These are phyloP conservation scores for Helicolenus hilgendorfi DNA, from an alignment of 2,797 vertebrate genomes.

Conservation along the genomic window DNA sequence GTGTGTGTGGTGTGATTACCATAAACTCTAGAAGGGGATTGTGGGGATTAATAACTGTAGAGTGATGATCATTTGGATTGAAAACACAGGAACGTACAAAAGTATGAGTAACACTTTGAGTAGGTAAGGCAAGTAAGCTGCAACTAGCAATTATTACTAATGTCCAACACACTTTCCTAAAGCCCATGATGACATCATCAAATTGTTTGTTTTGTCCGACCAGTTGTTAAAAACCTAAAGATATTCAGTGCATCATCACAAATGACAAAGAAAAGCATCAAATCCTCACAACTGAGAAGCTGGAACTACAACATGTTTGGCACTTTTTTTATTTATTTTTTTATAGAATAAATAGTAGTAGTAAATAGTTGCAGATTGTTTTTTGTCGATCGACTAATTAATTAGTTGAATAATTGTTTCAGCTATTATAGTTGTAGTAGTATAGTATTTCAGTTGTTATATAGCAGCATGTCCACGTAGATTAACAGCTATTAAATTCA, in stretches of 20 bases:
- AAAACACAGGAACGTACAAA: background rate
- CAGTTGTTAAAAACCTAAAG: background rate
- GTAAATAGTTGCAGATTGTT: background rate
- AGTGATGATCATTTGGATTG: background rate
- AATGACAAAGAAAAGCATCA: background rate
- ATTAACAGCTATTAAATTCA: background rate
- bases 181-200: background rate
- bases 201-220: background rate
- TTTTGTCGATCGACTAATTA: background rate
- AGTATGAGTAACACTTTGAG: background rate
- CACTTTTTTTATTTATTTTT: background rate
- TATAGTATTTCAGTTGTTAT: background rate
- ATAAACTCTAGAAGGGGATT: conserved; percentile 6
- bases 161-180: background rate
- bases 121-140: background rate
- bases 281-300: background rate
- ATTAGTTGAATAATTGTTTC: background rate
- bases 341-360: background rate
- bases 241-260: background rate
- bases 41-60: background rate
- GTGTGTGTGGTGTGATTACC: conserved; percentile 1
- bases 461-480: background rate
- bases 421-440: background rate
- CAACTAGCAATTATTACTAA: background rate
- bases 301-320: background rate